Conservation (phyloP, 2,113 vertebrate genomes). For the Egretta garzetta region DNA sequence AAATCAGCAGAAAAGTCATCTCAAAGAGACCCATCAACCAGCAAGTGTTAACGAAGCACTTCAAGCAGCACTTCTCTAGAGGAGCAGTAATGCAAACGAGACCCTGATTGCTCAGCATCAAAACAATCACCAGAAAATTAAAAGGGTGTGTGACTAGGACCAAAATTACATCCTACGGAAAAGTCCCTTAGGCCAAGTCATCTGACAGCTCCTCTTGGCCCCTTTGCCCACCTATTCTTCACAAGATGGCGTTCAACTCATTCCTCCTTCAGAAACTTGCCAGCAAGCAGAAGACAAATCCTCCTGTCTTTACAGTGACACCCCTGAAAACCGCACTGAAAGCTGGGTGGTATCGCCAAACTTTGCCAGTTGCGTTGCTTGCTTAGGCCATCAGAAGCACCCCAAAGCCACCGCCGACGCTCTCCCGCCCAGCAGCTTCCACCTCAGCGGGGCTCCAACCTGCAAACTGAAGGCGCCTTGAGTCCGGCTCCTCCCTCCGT, state of each 20-base stretch:
- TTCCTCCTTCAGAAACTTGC: not conserved
- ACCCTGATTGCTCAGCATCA: not conserved
- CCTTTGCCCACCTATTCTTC: not conserved
- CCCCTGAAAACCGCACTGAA: not conserved
- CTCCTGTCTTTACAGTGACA: not conserved
- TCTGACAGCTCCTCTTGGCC: not conserved
- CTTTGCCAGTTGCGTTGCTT: not conserved
- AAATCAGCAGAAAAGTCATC: not conserved
- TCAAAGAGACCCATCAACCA: not conserved
- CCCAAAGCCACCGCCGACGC: fast-evolving
- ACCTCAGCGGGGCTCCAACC: too few relatives aligned
- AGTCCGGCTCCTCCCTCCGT: fast-evolving
- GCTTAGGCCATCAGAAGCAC: not conserved
- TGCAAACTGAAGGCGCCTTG: fast-evolving
- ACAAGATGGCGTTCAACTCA: not conserved
- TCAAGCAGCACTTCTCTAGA: not conserved
- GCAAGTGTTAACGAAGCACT: not conserved
- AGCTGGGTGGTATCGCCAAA: not conserved
- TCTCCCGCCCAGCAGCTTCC: not conserved
- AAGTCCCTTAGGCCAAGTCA: not conserved
- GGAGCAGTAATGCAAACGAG: not conserved
- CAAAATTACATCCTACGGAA: not conserved
- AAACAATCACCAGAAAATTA: not conserved
- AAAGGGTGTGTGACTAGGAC: not conserved
- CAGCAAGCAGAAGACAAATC: not conserved